Percentiles rank a stretch among this genome's conserved stretches.
Conservation (phyloP, 2,797 vertebrate species). For the Falco concolor region DNA sequence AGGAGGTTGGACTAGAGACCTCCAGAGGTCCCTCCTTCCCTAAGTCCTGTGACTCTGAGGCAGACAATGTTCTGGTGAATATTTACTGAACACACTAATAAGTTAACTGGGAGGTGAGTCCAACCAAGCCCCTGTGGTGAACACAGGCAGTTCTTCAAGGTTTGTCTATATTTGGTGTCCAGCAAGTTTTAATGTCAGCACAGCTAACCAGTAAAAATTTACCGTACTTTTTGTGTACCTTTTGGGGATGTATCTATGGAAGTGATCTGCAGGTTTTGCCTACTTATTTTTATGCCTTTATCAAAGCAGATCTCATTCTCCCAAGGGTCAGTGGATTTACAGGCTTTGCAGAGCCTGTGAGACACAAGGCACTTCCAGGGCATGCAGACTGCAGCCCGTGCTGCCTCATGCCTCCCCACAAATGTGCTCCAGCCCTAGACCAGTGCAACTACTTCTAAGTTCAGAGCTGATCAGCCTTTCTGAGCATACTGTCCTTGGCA, state of each 20-base stretch:
- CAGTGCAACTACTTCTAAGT: neutral
- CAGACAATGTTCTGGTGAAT: neutral
- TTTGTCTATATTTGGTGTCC: neutral
- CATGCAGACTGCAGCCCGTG: neutral
- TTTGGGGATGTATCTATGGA: neutral
- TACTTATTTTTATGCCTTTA: neutral
- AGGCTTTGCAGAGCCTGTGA: neutral
- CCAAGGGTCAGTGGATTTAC: neutral
- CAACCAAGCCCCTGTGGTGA: neutral
- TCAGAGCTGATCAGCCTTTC: neutral
- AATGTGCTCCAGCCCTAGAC: neutral
- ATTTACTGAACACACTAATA: neutral
- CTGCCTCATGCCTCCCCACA: neutral
- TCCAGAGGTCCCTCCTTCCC: neutral
- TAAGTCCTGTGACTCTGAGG: neutral
- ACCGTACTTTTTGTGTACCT: neutral
- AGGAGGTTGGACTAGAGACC: neutral
- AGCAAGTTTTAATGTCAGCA: neutral
- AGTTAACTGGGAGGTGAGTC: neutral
- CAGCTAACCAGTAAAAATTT: neutral
- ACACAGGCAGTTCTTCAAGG: neutral
- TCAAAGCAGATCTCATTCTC: neutral
- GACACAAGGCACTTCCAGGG: neutral
- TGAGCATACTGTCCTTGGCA: neutral
- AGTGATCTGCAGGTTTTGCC: neutral